These are phyloP conservation scores for Brachypalpus laphriformis DNA, from an alignment of 2,888 invertebrate genomes.

Conservation along the genomic window DNA sequence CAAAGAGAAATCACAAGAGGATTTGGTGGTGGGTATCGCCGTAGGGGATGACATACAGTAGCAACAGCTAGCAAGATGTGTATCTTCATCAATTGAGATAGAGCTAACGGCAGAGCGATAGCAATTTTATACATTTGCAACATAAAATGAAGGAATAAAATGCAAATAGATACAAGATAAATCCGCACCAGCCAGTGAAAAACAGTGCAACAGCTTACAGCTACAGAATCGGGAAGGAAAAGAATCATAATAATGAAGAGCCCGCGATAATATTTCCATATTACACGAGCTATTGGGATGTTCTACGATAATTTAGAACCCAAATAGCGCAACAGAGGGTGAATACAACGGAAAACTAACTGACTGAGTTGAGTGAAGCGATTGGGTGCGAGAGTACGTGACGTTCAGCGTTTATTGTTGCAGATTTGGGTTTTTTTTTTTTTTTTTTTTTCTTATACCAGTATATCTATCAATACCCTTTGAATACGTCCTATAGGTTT, in stretches of 20 bases:
- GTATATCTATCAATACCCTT: too few relatives aligned
- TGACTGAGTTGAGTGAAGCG: neutral
- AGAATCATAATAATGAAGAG: constrained; percentile 25
- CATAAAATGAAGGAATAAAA: constrained; percentile 29
- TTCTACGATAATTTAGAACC: neutral
- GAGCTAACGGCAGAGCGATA: neutral
- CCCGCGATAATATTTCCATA: constrained; percentile 51
- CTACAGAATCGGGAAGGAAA: neutral
- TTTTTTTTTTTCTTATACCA: too few relatives aligned
- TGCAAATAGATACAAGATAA: constrained; percentile 25
- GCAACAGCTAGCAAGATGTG: constrained; percentile 26
- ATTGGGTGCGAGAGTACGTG: neutral
- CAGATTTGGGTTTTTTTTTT: neutral
- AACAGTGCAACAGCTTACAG: constrained; percentile 7
- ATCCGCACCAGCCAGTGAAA: neutral
- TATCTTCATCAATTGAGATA: constrained; percentile 30
- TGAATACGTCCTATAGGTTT: neutral
- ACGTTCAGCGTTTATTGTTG: neutral
- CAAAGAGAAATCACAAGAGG: neutral
- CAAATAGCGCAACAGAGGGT: neutral
- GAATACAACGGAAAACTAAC: too few relatives aligned
- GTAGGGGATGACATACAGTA: neutral
- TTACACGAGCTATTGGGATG: constrained; percentile 25
- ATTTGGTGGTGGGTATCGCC: neutral
- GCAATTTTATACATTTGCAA: constrained; percentile 34